Conservation (phyloP, 2,113 vertebrate genomes). For the Ciconia stormi region DNA sequence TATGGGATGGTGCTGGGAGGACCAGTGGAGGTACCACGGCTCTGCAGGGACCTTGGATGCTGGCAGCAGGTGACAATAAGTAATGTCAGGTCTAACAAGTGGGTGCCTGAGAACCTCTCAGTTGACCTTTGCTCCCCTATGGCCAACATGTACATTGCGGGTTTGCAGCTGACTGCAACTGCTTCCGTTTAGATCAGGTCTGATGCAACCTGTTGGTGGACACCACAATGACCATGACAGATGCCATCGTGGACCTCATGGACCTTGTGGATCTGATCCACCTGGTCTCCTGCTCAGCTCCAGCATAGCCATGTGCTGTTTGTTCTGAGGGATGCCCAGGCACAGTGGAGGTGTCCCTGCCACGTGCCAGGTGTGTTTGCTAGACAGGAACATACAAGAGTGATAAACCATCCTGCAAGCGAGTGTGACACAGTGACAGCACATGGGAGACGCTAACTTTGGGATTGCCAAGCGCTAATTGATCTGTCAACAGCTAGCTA, state of each 20-base stretch:
- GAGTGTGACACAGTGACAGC: not conserved
- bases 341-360: not conserved
- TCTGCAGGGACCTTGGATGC: not conserved
- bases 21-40: not conserved
- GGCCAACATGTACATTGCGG: too few species aligned
- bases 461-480: not conserved
- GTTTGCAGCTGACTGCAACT: not conserved
- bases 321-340: not conserved
- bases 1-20: not conserved
- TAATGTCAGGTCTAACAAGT: not conserved
- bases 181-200: not conserved
- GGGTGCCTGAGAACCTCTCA: not conserved
- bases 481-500: not conserved
- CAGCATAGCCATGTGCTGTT: rapidly evolving
- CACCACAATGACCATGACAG: rapidly evolving
- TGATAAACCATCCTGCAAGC: not conserved
- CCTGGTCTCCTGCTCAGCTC: not conserved
- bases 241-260: rapidly evolving
- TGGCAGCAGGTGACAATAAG: not conserved
- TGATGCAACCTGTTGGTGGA: not conserved
- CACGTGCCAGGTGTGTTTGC: not conserved
- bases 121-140: not conserved
- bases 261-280: not conserved
- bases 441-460: rapidly evolving
- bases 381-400: not conserved